A percentile compares a stretch with the other conserved stretches of the same genome.
phyloP scores from a whole-genome alignment of 2,113 vertebrate genomes.

The Pongo abelii region DNA sequence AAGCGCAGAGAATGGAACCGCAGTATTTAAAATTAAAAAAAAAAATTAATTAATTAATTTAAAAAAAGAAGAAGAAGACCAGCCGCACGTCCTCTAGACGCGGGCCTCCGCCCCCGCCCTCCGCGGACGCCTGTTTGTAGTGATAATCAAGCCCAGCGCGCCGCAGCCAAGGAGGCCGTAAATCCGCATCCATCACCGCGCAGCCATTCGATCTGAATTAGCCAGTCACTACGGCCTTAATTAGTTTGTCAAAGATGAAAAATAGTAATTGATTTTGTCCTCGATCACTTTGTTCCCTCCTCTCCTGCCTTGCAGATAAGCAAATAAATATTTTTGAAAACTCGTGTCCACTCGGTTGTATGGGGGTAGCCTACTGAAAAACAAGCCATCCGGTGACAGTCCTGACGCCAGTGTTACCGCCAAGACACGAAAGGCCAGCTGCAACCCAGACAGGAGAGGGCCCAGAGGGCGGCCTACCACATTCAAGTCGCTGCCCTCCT shows the following conservation, averaged over 20 bases:
- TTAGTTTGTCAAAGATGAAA: conserved; percentile 97
- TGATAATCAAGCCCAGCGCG: conserved; percentile 76
- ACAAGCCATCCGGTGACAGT: not conserved
- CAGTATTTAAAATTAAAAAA: not conserved
- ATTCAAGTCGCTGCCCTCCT: not conserved
- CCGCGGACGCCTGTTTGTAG: conserved; percentile 64
- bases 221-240: conserved; percentile 87
- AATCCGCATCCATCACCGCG: conserved; percentile 85
- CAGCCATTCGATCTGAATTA: conserved; percentile 84
- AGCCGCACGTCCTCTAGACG: not conserved
- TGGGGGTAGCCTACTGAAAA: not conserved
- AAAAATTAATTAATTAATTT: too few relatives aligned
- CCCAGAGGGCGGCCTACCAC: not conserved
- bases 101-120: not conserved
- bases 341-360: not conserved
- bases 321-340: conserved; percentile 66
- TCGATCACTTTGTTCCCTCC: conserved; percentile 64
- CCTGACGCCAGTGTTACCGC: not conserved
- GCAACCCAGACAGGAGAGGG: not conserved
- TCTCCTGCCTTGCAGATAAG: conserved; percentile 67
- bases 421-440: not conserved
- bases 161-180: conserved; percentile 78
- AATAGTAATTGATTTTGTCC: conserved; percentile 94
- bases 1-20: not conserved
- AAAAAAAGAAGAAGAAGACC: not conserved